These are phyloP conservation scores for Encarsia formosa DNA, from an alignment of 2,888 invertebrate genomes.

Conservation along the genomic window DNA sequence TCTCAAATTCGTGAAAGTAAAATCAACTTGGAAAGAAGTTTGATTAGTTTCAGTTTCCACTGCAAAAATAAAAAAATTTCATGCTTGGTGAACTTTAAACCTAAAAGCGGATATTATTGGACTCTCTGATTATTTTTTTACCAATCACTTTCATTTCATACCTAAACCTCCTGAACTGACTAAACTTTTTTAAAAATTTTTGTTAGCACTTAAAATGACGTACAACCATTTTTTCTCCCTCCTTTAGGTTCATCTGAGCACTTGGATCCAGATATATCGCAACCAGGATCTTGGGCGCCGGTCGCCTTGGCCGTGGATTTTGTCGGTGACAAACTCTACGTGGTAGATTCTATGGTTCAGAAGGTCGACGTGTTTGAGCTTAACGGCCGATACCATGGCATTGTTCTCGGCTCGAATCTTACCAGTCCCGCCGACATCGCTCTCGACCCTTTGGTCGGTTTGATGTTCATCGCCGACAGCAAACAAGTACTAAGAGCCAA, in stretches of 20 bases:
- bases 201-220: no score
- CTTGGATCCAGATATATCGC: slow-evolving; percentile 63
- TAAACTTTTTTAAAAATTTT: no score
- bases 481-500: slow-evolving; percentile 81
- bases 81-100: no score
- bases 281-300: slow-evolving; percentile 85
- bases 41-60: no score
- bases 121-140: no score
- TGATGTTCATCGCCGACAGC: slow-evolving; percentile 83
- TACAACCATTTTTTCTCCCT: no score
- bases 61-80: no score
- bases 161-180: no score
- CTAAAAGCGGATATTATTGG: no score
- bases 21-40: no score
- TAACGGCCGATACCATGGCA: slow-evolving; percentile 81
- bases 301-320: slow-evolving; percentile 93
- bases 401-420: slow-evolving; percentile 85
- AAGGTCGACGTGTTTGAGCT: slow-evolving; percentile 93
- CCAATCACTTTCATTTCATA: no score
- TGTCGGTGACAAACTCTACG: slow-evolving; percentile 94
- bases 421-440: slow-evolving; percentile 89
- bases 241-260: slow-evolving; percentile 15
- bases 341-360: slow-evolving; percentile 87
- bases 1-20: no score
- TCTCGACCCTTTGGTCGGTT: slow-evolving; percentile 85